Percentiles rank a stretch among this genome's conserved stretches.
Evolutionary conservation across 1,140 invertebrate genomes (phyloP).

Genomic region (Fopius arisanus): DNA sequence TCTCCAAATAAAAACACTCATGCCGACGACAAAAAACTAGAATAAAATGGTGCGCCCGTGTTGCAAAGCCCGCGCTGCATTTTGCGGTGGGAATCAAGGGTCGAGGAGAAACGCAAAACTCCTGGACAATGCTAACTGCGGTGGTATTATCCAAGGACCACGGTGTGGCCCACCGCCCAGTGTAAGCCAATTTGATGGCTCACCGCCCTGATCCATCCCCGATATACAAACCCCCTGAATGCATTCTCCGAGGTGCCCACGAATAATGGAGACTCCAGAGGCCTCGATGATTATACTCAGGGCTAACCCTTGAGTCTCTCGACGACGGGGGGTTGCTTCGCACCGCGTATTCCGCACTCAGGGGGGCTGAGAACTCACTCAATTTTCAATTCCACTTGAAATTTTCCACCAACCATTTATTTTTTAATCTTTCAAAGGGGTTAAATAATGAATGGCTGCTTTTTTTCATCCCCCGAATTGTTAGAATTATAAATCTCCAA

Average conservation of each 20-base stretch:
- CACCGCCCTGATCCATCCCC: constrained; percentile 33
- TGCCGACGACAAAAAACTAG: neutral
- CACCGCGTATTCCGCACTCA: constrained; percentile 4
- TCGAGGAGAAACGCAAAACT: constrained; percentile 9
- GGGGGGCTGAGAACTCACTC: constrained; percentile 19
- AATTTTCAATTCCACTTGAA: constrained; percentile 20
- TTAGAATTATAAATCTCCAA: too few species aligned
- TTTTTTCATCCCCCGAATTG: too few species aligned
- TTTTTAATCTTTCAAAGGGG: neutral
- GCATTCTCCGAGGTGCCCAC: constrained; percentile 22
- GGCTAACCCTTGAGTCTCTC: constrained; percentile 30
- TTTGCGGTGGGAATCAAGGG: constrained; percentile 22
- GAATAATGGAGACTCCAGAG: constrained; percentile 29
- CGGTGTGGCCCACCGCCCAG: constrained; percentile 27
- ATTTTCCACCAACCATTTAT: constrained; percentile 7
- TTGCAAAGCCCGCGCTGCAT: neutral
- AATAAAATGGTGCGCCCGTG: neutral
- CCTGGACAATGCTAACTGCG: constrained; percentile 26
- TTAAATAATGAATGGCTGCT: neutral
- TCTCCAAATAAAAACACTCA: constrained; percentile 6
- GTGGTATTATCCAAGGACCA: constrained; percentile 25
- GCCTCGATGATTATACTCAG: constrained; percentile 24
- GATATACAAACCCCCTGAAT: constrained; percentile 32
- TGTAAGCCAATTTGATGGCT: constrained; percentile 47
- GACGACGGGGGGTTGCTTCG: constrained; percentile 16